Evolutionary conservation across 1,140 invertebrate genomes (phyloP), one percentile per base, ranked within the genome.

Genomic region (Aphelinus certus): DNA sequence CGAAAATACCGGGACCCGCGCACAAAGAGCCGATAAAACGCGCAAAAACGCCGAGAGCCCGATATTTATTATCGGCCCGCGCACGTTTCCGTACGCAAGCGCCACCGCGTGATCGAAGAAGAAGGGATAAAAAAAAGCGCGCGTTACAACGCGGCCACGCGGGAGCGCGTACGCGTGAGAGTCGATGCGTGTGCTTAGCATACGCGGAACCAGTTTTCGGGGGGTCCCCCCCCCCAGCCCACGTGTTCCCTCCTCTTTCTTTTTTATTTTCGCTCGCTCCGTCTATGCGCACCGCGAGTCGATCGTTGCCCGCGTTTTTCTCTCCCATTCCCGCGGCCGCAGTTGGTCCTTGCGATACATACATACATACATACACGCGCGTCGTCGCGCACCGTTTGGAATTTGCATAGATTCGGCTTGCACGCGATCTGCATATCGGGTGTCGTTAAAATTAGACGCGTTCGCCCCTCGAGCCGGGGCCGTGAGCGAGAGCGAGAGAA

Each of bases 361-460:
- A 26, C 26, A 58, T 58, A 58, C 43, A 58, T 57, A 57, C 55
- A 10, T 7, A 1, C n/a, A 26, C 47, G 60, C 71, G 62, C 74
- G 75, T 76, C 71, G 68, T 69, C 62, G 71, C 74, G 75, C 65
- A 78, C 74, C 73, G 67, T 67, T 71, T 75, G 67, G 69, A 72
- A 87, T 87, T 87, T 87, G 84, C 85, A 87, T 87, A 86, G 84
- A 85, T 83, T 79, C 81, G 26, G 26, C 76, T 53, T 53, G 79
- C 77, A 78, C 26, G 63, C 76, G 80, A 86, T 86, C 85, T 85
- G 83, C 84, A 86, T 86, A 87, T 86, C 85, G 86, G 83, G 82
- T 88, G 82, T 86, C 84, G 82, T 85, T 86, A 79, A 83, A 87
- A 85, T 86, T 86, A 83, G 83, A 81, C 83, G 79, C 70, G 82